These are phyloP conservation scores for Oscheius sp. DNA, from an alignment of 2,888 invertebrate genomes.

Conservation along the genomic window DNA sequence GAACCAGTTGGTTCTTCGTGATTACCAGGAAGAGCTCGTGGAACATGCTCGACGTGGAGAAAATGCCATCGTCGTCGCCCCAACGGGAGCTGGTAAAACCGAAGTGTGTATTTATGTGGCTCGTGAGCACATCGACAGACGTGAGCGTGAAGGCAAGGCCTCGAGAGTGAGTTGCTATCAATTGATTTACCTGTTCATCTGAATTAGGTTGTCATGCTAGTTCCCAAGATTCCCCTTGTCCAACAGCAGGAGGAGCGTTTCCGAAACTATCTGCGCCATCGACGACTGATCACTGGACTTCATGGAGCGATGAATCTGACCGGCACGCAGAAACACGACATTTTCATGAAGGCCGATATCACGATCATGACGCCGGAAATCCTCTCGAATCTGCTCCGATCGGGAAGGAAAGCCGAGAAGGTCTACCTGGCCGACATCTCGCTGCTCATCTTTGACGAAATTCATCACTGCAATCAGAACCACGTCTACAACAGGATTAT, in stretches of 20 bases:
- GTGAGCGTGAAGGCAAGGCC: conserved; percentile 31
- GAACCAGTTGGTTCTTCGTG: conserved; percentile 44
- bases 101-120: conserved; percentile 68
- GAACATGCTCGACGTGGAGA: conserved; percentile 48
- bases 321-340: conserved; percentile 41
- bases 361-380: conserved; percentile 67
- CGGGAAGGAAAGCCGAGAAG: conserved; percentile 58
- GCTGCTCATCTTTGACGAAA: conserved; percentile 69
- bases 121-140: conserved; percentile 54
- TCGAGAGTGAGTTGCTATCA: conserved; percentile 44
- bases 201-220: conserved; percentile 57
- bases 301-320: conserved; percentile 57
- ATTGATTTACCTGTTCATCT: not conserved
- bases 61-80: conserved; percentile 70
- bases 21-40: conserved; percentile 62
- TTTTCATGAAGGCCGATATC: conserved; percentile 54
- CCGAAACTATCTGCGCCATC: conserved; percentile 45
- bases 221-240: conserved; percentile 71
- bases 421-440: conserved; percentile 67
- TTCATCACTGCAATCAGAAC: conserved; percentile 57
- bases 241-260: conserved; percentile 62
- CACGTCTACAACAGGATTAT: conserved; percentile 48
- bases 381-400: conserved; percentile 66
- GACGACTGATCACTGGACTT: conserved; percentile 51
- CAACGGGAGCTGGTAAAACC: conserved; percentile 72